A percentile compares a stretch with the other conserved stretches of the same genome.
Conservation (phyloP, 2,797 vertebrate genomes). For the Acipenser ruthenus region DNA sequence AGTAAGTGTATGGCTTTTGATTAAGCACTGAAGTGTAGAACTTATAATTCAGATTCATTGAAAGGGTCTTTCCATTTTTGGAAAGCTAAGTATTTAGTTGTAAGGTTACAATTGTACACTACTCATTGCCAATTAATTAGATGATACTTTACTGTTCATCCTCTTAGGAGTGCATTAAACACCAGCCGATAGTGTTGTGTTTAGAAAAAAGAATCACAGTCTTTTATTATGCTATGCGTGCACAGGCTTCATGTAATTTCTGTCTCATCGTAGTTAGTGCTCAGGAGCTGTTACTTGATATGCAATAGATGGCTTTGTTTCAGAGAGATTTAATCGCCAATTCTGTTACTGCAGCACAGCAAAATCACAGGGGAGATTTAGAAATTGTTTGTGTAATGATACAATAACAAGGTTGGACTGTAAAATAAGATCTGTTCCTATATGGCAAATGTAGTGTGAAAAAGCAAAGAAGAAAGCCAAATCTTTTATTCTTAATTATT, state of each 20-base stretch:
- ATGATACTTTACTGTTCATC: too few relatives aligned
- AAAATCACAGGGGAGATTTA: constrained; percentile 48
- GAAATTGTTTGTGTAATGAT: constrained; percentile 69
- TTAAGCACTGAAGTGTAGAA: too few relatives aligned
- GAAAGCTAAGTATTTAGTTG: too few relatives aligned
- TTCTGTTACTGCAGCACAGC: constrained; percentile 44
- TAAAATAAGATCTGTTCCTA: constrained; percentile 64
- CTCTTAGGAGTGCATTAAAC: too few relatives aligned
- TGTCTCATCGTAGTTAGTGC: constrained; percentile 61
- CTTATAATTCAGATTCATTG: too few relatives aligned
- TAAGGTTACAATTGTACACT: too few relatives aligned
- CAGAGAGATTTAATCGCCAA: constrained; percentile 67
- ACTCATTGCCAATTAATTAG: too few relatives aligned
- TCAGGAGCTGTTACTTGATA: constrained; percentile 68
- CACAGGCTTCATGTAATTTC: constrained; percentile 36
- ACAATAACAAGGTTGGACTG: constrained; percentile 69
- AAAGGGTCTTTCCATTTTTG: too few relatives aligned
- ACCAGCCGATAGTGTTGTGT: too few relatives aligned
- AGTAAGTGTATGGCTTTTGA: too few relatives aligned
- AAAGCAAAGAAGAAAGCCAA: not conserved
- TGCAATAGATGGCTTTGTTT: constrained; percentile 71
- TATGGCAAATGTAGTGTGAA: constrained; percentile 46
- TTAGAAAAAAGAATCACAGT: not conserved
- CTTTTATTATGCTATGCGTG: constrained; percentile 37
- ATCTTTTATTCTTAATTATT: constrained; percentile 15